Evolutionary conservation across 2,797 vertebrate genomes (phyloP), one percentile per base, ranked within the genome.

Genomic region (Neopelma chrysocephalum): DNA sequence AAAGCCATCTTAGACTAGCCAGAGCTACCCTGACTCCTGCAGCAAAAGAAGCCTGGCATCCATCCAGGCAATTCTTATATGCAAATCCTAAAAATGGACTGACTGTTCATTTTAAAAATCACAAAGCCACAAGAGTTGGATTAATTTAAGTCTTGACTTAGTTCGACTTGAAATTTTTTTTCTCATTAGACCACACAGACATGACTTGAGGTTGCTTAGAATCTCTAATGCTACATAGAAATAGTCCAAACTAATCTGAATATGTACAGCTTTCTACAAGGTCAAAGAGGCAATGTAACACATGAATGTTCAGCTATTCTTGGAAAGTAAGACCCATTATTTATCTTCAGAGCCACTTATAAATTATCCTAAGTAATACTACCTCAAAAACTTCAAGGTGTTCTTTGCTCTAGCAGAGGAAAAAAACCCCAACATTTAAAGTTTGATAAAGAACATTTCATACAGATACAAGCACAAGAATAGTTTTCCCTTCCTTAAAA

Each of bases 201-300:
- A 56, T 34, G 64, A 71, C 31, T 78, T 45, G 53, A 65, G 43
- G 64, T 88, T 23, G 20, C 61, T 97, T 84, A 95, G 81, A 45
- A 92, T 75, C 86, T 94, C 31, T 82, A 91, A 94, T 94, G 58
- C 48, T 82, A 73, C 32, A 64, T 48, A 71, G 8, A 76, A 95
- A 57, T 62, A 89, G 68, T 73, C 17, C 38, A 86, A 87, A 66
- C 12, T 77, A 86, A 96, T 92, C 72, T 72, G 88, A 96, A 54
- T 93, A 96, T 51, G 21, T 78, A 93, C 80, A 92, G 87, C 38
- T 73, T 11, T 82, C 60, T 71, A 87, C 83, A 97, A 97, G 90
- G 84, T 96, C 92, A 97, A 95, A 81, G 48, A 95, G 58, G 54
- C 53, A 84, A 89, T 70, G 89, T 69, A 92, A 96, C 94, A 89